Conservation (phyloP, 2,888 invertebrate species). For the Pterostichus niger region DNA sequence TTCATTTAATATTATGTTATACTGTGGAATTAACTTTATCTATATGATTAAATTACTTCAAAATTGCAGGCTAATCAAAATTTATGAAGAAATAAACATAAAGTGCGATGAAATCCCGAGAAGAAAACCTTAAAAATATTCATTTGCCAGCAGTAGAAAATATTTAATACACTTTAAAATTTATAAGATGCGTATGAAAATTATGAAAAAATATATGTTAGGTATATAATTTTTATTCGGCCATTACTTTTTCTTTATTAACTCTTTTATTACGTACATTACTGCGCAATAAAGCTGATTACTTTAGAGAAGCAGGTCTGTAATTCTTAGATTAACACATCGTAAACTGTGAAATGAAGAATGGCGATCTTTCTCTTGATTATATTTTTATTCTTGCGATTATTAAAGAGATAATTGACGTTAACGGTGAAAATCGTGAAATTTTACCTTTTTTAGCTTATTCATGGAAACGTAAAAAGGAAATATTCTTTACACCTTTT, state of each 20-base stretch:
- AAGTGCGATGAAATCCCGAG: neutral
- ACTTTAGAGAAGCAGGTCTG: constrained; percentile 28
- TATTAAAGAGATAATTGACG: constrained; percentile 24
- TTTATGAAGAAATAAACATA: constrained; percentile 41
- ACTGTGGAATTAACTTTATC: too few species aligned
- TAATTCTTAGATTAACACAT: constrained; percentile 45
- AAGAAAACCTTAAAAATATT: constrained; percentile 16
- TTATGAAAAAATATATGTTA: constrained; percentile 32
- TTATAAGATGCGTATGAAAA: constrained; percentile 24
- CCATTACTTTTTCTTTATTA: constrained; percentile 35
- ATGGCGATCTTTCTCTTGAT: constrained; percentile 10
- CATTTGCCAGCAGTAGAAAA: neutral
- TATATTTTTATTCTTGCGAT: constrained; percentile 4
- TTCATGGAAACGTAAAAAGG: constrained; percentile 4
- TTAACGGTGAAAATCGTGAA: constrained; percentile 15
- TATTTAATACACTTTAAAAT: constrained; percentile 16
- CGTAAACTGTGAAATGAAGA: constrained; percentile 22
- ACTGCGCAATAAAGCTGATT: constrained; percentile 39
- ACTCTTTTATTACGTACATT: constrained; percentile 45
- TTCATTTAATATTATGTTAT: too few species aligned
- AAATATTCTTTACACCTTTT: neutral
- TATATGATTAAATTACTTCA: neutral
- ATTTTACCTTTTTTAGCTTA: constrained; percentile 20
- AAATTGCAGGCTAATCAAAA: neutral
- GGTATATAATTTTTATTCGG: constrained; percentile 41